phyloP scores from a whole-genome alignment of 2,888 invertebrate genomes.

The Formica aserva region DNA sequence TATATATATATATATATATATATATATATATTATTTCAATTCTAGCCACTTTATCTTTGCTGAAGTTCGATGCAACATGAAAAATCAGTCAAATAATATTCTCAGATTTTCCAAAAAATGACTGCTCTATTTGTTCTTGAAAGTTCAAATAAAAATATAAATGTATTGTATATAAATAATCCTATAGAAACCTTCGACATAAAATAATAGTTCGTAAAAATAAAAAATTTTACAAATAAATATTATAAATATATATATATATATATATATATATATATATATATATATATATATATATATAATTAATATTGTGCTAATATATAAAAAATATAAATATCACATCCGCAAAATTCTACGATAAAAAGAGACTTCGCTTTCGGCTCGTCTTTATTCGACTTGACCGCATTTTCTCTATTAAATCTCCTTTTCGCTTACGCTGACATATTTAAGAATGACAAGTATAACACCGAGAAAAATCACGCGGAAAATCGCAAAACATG shows the following conservation, averaged over 20 bases:
- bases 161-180: neutral
- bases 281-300: too few species aligned
- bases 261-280: too few species aligned
- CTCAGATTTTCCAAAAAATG: neutral
- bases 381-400: constrained; percentile 1
- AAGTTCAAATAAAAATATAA: neutral
- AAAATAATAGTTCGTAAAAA: too few species aligned
- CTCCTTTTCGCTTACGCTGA: constrained; percentile 31
- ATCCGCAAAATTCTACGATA: neutral
- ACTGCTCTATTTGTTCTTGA: neutral
- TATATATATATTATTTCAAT: constrained; percentile 18
- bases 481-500: neutral
- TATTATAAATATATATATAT: too few species aligned
- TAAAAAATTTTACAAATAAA: too few species aligned
- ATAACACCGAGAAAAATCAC: neutral
- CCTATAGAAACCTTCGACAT: neutral
- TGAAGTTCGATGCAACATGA: constrained; percentile 20
- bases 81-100: constrained; percentile 9
- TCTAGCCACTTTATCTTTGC: constrained; percentile 7
- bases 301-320: neutral
- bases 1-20: neutral
- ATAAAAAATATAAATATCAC: neutral
- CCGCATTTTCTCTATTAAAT: constrained; percentile 59
- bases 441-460: constrained; percentile 56
- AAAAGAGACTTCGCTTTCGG: neutral